These are phyloP conservation scores for Dendrolimus houi DNA, from an alignment of 2,888 invertebrate genomes.

Conservation along the genomic window DNA sequence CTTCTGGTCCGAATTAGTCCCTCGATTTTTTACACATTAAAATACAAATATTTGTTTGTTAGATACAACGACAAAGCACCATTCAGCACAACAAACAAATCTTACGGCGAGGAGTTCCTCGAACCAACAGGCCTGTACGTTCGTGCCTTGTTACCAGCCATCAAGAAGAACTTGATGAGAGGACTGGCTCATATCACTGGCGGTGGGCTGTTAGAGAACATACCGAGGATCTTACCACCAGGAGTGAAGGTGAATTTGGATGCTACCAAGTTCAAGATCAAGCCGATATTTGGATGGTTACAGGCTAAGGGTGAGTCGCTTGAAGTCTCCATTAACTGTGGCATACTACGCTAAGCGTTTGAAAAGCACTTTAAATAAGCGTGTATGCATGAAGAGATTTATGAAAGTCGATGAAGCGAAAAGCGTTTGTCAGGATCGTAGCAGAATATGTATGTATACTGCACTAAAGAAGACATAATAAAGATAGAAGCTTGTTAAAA, in stretches of 20 bases:
- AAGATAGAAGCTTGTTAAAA: no score
- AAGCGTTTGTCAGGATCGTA: no score
- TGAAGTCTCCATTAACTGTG: no score
- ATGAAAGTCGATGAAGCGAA: no score
- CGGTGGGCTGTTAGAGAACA: slow-evolving; percentile 92
- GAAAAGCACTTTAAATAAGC: no score
- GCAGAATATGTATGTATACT: no score
- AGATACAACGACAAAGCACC: slow-evolving; percentile 59
- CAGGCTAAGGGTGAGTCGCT: slow-evolving; percentile 77
- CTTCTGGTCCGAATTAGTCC: no score
- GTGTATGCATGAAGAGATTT: no score
- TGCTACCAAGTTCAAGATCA: slow-evolving; percentile 83
- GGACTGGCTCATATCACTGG: slow-evolving; percentile 96
- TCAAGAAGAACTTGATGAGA: slow-evolving; percentile 84
- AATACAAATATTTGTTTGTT: background rate
- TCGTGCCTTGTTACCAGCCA: slow-evolving; percentile 81
- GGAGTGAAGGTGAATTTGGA: slow-evolving; percentile 81
- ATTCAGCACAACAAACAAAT: slow-evolving; percentile 48
- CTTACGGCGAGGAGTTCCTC: slow-evolving; percentile 86
- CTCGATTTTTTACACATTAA: no score
- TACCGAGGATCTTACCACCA: slow-evolving; percentile 87
- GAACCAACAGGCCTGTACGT: slow-evolving; percentile 94
- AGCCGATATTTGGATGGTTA: slow-evolving; percentile 92
- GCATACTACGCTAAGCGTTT: no score
- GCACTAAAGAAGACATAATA: no score